Conservation (phyloP, 2,113 vertebrate species). For the Aix galericulata region DNA sequence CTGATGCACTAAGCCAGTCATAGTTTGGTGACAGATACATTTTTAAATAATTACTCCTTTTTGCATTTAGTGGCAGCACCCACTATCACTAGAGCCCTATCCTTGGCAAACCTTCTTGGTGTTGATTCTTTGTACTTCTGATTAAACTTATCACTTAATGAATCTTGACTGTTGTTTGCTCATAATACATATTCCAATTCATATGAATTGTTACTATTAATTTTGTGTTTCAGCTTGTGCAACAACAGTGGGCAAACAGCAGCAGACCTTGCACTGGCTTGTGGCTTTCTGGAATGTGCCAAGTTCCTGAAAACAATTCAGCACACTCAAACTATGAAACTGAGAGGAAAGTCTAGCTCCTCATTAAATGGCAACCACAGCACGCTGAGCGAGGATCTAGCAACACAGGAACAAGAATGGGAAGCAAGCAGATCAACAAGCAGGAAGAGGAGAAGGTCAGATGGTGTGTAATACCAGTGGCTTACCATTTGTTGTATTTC, state of each 20-base stretch:
- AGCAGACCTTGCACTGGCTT: constrained; percentile 79
- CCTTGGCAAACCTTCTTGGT: background rate
- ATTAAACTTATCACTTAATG: background rate
- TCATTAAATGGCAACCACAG: background rate
- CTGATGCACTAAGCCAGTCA: background rate
- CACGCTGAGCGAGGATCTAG: background rate
- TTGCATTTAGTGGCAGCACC: background rate
- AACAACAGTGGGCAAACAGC: constrained; percentile 82
- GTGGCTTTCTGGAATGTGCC: constrained; percentile 78
- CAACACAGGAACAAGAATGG: constrained; percentile 57
- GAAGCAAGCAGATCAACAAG: background rate
- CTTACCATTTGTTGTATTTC: background rate
- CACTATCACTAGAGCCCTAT: background rate
- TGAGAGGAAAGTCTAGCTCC: background rate
- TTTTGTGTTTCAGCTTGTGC: constrained; percentile 70
- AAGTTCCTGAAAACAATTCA: constrained; percentile 76
- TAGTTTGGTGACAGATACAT: background rate
- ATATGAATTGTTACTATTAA: background rate
- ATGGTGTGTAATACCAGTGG: background rate
- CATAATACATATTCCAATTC: background rate
- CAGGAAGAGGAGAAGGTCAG: constrained; percentile 73
- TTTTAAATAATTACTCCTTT: background rate
- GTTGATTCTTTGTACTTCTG: background rate
- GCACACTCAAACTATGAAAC: constrained; percentile 59
- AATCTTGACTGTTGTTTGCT: background rate